phyloP scores from a whole-genome alignment of 2,797 vertebrate genomes.

The Sebastolobus altivelis region DNA sequence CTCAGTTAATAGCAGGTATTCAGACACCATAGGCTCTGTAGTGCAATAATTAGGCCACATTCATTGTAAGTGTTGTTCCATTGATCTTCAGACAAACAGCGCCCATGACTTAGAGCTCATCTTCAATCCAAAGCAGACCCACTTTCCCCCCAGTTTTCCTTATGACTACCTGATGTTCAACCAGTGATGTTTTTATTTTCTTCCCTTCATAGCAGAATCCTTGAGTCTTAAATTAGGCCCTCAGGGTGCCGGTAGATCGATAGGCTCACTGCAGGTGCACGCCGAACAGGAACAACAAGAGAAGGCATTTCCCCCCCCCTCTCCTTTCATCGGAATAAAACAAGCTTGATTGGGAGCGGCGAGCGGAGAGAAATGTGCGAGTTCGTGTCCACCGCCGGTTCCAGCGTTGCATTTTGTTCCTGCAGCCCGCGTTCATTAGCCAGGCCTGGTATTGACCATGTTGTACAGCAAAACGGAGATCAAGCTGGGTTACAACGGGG shows the following conservation, averaged over 20 bases:
- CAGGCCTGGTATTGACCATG: conserved; percentile 67
- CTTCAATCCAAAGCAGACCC: conserved; percentile 50
- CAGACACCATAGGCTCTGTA: conserved; percentile 20
- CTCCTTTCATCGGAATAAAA: conserved; percentile 73
- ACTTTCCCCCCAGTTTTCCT: conserved; percentile 30
- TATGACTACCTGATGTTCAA: conserved; percentile 55
- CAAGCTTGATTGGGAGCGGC: conserved; percentile 64
- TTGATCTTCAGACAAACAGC: conserved; percentile 60
- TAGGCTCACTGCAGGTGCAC: conserved; percentile 70
- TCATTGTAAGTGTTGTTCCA: conserved; percentile 55
- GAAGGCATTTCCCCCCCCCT: conserved; percentile 49
- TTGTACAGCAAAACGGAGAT: conserved; percentile 70
- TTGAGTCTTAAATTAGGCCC: conserved; percentile 75
- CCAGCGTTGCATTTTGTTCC: conserved; percentile 46
- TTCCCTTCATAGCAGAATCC: conserved; percentile 63
- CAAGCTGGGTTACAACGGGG: conserved; percentile 66
- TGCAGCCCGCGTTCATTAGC: conserved; percentile 62
- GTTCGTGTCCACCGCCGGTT: conserved; percentile 49
- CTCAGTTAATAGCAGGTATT: conserved; percentile 43
- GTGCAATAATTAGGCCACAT: conserved; percentile 55
- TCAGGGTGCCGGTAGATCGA: conserved; percentile 66
- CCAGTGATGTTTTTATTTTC: conserved; percentile 69
- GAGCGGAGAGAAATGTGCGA: conserved; percentile 52
- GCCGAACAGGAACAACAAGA: conserved; percentile 50
- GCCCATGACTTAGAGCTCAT: conserved; percentile 48